Conservation (phyloP, 2,113 vertebrate species). For the Elephas maximus region DNA sequence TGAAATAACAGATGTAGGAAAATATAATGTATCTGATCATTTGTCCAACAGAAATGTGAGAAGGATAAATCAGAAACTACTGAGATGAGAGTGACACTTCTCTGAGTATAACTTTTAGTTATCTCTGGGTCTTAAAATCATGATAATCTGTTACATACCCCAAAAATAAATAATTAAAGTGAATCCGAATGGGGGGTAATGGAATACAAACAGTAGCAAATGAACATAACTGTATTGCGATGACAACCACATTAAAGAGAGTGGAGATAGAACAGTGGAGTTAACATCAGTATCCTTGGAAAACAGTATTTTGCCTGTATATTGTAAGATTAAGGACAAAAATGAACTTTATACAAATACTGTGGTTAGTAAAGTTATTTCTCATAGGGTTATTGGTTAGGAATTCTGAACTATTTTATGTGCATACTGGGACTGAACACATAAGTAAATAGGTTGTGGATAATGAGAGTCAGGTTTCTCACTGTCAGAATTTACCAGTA, state of each 20-base stretch:
- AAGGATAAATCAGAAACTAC: neutral
- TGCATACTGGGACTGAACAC: neutral
- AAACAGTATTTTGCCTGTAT: neutral
- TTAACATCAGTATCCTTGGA: neutral
- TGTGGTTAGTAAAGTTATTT: neutral
- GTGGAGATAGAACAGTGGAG: neutral
- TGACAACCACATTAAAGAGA: neutral
- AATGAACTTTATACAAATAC: neutral
- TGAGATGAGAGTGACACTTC: neutral
- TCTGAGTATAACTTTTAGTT: neutral
- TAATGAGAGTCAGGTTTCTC: neutral
- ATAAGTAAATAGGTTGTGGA: neutral
- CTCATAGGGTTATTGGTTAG: neutral
- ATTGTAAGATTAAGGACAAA: neutral
- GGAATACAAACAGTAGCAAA: neutral
- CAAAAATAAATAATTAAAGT: neutral
- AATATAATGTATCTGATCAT: neutral
- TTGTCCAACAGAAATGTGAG: neutral
- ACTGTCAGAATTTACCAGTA: neutral
- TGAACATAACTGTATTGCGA: neutral
- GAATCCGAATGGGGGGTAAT: neutral
- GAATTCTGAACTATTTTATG: neutral
- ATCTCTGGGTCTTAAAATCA: neutral
- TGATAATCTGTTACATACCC: neutral
- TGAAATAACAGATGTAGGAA: neutral